Conservation (phyloP, 53 echinoderm and acorn worm genomes). For the Actinopyga echinites region DNA sequence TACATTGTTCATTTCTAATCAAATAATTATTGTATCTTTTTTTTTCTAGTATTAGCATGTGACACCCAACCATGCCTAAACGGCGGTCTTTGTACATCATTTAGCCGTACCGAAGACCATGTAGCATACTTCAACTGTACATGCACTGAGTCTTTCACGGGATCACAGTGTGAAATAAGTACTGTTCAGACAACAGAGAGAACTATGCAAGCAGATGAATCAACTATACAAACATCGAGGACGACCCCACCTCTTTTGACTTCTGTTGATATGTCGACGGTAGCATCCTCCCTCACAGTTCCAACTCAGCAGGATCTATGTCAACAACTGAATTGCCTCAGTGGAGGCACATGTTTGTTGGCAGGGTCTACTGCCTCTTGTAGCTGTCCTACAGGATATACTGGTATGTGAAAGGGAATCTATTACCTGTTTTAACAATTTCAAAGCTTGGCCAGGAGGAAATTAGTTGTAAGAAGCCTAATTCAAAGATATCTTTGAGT, state of each 20-base stretch:
- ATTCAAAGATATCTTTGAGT: too few species aligned
- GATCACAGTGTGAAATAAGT: constrained; percentile 52
- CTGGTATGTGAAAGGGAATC: constrained; percentile 35
- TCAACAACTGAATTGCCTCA: constrained; percentile 45
- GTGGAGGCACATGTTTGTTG: constrained; percentile 65
- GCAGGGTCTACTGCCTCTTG: constrained; percentile 13
- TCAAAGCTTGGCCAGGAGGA: too few species aligned
- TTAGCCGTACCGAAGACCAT: constrained; percentile 7
- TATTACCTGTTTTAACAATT: too few species aligned
- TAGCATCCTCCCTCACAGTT: too few species aligned
- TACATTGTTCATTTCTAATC: too few species aligned
- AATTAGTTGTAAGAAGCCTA: too few species aligned
- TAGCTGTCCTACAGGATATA: constrained; percentile 62
- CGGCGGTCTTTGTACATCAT: constrained; percentile 55
- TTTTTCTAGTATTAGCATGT: constrained; percentile 26
- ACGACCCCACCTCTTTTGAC: neutral
- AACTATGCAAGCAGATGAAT: neutral
- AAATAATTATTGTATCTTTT: too few species aligned
- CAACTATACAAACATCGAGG: neutral
- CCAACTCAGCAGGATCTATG: neutral
- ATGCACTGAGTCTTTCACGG: constrained; percentile 52
- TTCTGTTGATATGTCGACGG: too few species aligned
- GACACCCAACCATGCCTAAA: constrained; percentile 74
- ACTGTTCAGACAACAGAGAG: constrained; percentile 49
- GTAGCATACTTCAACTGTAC: constrained; percentile 43